Percentiles rank a stretch among this genome's conserved stretches.
phyloP scores from a whole-genome alignment of 2,888 invertebrate species.

The Cryptocephalus primarius region DNA sequence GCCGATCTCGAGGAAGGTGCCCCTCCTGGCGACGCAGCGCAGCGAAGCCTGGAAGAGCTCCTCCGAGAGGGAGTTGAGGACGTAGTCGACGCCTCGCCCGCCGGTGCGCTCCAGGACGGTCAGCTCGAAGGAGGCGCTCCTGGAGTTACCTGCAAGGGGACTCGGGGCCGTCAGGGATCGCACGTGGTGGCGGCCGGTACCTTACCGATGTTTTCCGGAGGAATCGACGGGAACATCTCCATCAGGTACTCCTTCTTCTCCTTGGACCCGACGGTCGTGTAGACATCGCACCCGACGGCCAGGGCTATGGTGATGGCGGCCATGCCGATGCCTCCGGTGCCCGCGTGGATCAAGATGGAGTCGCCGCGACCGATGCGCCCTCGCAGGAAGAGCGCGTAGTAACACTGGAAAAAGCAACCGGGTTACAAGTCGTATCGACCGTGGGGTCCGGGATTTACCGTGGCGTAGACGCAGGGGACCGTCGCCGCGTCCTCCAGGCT shows the following conservation, averaged over 20 bases:
- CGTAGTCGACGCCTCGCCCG: slow-evolving; percentile 83
- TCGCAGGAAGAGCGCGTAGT: slow-evolving; percentile 17
- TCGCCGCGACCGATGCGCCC: slow-evolving; percentile 14
- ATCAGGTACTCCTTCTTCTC: slow-evolving; percentile 79
- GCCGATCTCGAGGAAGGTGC: slow-evolving; percentile 75
- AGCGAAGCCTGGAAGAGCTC: slow-evolving; percentile 71
- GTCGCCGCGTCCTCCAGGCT: slow-evolving; percentile 53
- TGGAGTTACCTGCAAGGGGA: slow-evolving; percentile 56
- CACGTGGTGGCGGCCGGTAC: slow-evolving; percentile 66
- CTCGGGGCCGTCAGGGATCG: slow-evolving; percentile 76
- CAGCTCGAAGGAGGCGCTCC: slow-evolving; percentile 80
- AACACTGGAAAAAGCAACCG: slow-evolving; percentile 12
- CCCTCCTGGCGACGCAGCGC: slow-evolving; percentile 45
- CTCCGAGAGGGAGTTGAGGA: slow-evolving; percentile 82
- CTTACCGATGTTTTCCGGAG: slow-evolving; percentile 56
- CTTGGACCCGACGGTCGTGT: slow-evolving; percentile 75
- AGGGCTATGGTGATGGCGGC: slow-evolving; percentile 87
- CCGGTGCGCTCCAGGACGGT: slow-evolving; percentile 67
- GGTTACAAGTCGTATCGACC: not conserved
- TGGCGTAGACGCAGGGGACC: slow-evolving; percentile 52
- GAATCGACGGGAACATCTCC: slow-evolving; percentile 68
- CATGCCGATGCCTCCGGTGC: slow-evolving; percentile 77
- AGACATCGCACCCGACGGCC: slow-evolving; percentile 71
- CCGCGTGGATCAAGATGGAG: slow-evolving; percentile 30
- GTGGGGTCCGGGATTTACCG: slow-evolving; percentile 31